phyloP scores from a whole-genome alignment of 1,140 invertebrate genomes.

The Drosophila repletoides region DNA sequence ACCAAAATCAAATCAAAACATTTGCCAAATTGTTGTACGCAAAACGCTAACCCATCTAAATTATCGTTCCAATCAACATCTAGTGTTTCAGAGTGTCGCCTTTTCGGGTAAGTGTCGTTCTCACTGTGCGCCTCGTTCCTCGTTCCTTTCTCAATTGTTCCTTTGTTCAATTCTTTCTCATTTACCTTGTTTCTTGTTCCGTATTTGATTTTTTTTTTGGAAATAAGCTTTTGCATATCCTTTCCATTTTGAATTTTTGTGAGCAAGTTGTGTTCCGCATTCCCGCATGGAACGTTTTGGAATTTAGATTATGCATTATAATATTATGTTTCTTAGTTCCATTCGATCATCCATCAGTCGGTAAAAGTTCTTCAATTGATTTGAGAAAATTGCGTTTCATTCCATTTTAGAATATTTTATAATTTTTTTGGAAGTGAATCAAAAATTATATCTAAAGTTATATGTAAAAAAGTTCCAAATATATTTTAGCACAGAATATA shows the following conservation, averaged over 20 bases:
- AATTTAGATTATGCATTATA: too few species aligned
- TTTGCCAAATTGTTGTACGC: constrained; percentile 78
- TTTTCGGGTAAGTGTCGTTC: constrained; percentile 92
- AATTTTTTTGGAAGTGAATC: too few species aligned
- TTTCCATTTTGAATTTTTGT: background rate
- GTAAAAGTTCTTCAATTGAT: too few species aligned
- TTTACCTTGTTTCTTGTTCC: background rate
- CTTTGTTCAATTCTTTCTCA: background rate
- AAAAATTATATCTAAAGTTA: too few species aligned
- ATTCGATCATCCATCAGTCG: too few species aligned
- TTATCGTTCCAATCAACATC: constrained; percentile 84
- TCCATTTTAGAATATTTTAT: too few species aligned
- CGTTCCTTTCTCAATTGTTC: background rate
- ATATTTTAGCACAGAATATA: too few species aligned
- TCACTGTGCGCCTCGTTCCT: background rate
- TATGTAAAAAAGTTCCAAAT: too few species aligned
- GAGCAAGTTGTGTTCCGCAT: too few species aligned
- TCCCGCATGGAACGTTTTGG: too few species aligned
- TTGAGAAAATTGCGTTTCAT: too few species aligned
- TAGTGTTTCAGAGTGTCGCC: constrained; percentile 97
- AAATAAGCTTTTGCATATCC: constrained; percentile 21
- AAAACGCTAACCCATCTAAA: constrained; percentile 81
- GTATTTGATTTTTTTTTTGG: background rate
- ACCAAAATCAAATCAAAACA: constrained; percentile 49
- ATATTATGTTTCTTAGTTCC: too few species aligned